A percentile compares a stretch with the other conserved stretches of the same genome.
phyloP scores from a whole-genome alignment of 2,888 invertebrate genomes.

The Drosophila monieri region DNA sequence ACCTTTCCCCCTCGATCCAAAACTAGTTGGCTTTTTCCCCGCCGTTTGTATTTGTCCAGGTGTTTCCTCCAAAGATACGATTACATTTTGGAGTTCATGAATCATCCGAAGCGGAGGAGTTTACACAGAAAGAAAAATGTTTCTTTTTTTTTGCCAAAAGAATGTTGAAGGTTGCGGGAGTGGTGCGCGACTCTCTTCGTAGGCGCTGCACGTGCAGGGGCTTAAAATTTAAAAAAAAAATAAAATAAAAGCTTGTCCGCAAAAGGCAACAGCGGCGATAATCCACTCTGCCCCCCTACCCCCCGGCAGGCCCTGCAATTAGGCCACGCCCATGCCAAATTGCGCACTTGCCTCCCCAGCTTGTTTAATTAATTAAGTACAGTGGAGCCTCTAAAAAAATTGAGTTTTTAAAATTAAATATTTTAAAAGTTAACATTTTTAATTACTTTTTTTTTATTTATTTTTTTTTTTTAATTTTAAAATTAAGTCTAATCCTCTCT shows the following conservation, averaged over 20 bases:
- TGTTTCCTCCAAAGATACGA: conserved; percentile 61
- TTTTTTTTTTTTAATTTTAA: background rate
- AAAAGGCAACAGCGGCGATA: conserved; percentile 15
- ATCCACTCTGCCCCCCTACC: background rate
- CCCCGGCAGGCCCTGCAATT: conserved; percentile 6
- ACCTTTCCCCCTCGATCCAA: conserved; percentile 9
- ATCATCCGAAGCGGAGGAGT: conserved; percentile 44
- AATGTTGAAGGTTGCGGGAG: conserved; percentile 58
- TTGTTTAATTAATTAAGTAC: conserved; percentile 59
- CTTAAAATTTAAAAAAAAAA: conserved; percentile 15
- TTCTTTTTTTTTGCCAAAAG: conserved; percentile 39
- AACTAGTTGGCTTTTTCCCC: conserved; percentile 1
- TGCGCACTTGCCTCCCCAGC: conserved; percentile 51
- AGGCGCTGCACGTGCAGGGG: conserved; percentile 69
- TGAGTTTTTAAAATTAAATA: no score
- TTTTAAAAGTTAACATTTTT: no score
- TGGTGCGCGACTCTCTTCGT: conserved; percentile 51
- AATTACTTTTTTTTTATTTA: no score
- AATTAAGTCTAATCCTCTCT: background rate
- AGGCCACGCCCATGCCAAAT: conserved; percentile 55
- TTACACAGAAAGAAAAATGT: conserved; percentile 15
- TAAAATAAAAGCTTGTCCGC: no score
- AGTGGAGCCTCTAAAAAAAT: background rate
- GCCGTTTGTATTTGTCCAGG: conserved; percentile 65
- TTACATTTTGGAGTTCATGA: conserved; percentile 51